These are phyloP conservation scores for Nomia melanderi DNA, from an alignment of 1,140 invertebrate genomes.

Conservation along the genomic window DNA sequence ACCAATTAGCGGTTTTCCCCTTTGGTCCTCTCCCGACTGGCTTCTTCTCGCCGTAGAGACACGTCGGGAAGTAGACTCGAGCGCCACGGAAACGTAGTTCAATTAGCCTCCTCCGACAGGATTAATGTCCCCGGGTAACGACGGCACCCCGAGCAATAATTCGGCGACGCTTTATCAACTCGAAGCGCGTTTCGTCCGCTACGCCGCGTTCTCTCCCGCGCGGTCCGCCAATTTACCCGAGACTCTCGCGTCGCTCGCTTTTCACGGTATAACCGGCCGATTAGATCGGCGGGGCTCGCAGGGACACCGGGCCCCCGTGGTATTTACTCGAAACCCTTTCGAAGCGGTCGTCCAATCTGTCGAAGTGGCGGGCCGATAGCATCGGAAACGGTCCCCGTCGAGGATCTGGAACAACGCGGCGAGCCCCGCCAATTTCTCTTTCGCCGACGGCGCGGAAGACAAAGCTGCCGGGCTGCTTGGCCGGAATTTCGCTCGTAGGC, in stretches of 20 bases:
- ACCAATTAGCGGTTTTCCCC: slow-evolving; percentile 59
- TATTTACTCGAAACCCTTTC: slow-evolving; percentile 19
- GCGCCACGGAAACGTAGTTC: background rate
- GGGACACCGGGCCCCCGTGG: slow-evolving; percentile 6
- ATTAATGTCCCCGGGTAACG: background rate
- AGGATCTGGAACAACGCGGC: slow-evolving; percentile 32
- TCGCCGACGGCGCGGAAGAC: slow-evolving; percentile 19
- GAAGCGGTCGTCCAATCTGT: slow-evolving; percentile 40
- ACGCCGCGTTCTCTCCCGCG: background rate
- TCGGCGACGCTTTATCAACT: slow-evolving; percentile 4
- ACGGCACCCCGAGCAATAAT: background rate
- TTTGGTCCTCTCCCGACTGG: slow-evolving; percentile 20
- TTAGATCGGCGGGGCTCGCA: slow-evolving; percentile 30
- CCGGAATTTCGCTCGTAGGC: slow-evolving; percentile 61
- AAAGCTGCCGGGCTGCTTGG: slow-evolving; percentile 26
- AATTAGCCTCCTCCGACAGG: background rate
- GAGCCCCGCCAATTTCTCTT: slow-evolving; percentile 50
- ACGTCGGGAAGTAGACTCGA: background rate
- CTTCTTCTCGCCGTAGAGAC: background rate
- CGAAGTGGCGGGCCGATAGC: slow-evolving; percentile 33
- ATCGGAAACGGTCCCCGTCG: slow-evolving; percentile 36
- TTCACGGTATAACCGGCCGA: slow-evolving; percentile 31
- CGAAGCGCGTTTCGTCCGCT: background rate
- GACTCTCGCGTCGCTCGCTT: slow-evolving; percentile 10
- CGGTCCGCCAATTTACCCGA: slow-evolving; percentile 24